phyloP scores from a whole-genome alignment of 2,888 invertebrate species.

The Drepana falcataria region DNA sequence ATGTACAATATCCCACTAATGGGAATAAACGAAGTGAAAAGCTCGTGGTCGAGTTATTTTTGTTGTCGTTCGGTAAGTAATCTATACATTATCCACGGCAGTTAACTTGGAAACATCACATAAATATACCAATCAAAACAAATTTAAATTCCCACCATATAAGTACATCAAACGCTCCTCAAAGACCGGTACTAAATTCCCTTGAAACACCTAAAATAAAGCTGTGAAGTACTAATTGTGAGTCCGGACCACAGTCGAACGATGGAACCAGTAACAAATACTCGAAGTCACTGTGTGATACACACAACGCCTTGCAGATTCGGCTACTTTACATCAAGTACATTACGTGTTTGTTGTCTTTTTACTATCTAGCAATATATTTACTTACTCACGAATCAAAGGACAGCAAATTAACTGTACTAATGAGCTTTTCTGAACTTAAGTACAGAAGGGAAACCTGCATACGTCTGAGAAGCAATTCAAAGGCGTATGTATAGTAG shows the following conservation, averaged over 20 bases:
- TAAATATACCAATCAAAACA: neutral
- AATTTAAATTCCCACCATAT: neutral
- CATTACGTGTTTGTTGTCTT: no score
- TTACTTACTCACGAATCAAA: no score
- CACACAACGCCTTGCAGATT: neutral
- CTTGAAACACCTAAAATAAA: neutral
- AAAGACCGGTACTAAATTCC: neutral
- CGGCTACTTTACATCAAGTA: no score
- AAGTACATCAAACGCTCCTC: neutral
- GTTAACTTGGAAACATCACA: neutral
- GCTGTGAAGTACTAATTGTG: conserved; percentile 1
- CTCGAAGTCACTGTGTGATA: neutral
- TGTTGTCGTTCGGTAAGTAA: neutral
- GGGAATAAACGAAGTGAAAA: no score
- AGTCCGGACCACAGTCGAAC: neutral
- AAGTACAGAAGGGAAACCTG: no score
- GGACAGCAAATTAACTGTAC: no score
- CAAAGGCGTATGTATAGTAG: no score
- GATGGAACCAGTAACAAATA: neutral
- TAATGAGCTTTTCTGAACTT: no score
- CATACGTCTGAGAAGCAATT: no score
- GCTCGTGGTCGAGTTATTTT: neutral
- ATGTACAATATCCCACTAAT: no score
- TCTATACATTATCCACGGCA: neutral
- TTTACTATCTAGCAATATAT: no score